A percentile compares a stretch with the other conserved stretches of the same genome.
phyloP scores from a whole-genome alignment of 2,888 invertebrate species.

The Agonopterix alstromeriana region DNA sequence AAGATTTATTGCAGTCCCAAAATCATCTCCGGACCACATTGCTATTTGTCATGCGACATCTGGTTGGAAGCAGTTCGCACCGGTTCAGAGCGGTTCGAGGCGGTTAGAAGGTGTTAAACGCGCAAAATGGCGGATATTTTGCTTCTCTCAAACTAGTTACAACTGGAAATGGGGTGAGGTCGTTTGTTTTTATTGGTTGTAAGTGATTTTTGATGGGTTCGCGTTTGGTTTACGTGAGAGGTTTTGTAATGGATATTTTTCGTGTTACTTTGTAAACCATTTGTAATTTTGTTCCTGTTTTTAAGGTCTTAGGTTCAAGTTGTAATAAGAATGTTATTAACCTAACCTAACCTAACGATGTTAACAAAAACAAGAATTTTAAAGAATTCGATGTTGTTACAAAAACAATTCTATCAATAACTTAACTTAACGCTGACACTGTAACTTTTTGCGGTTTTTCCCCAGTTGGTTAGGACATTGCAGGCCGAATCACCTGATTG shows the following conservation, averaged over 20 bases:
- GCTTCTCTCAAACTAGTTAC: constrained; percentile 23
- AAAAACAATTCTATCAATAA: too few relatives aligned
- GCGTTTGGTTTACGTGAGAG: constrained; percentile 16
- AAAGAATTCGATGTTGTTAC: too few relatives aligned
- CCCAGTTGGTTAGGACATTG: too few relatives aligned
- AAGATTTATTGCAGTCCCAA: constrained; percentile 38
- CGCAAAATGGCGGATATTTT: constrained; percentile 24
- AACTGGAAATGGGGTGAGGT: constrained; percentile 15
- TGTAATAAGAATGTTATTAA: too few relatives aligned
- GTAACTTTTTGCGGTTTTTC: too few relatives aligned
- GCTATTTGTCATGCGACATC: constrained; percentile 45
- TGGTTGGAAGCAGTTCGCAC: constrained; percentile 33
- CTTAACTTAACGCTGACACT: too few relatives aligned
- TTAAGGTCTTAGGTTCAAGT: too few relatives aligned
- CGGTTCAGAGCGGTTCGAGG: constrained; percentile 15
- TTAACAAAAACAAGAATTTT: too few relatives aligned
- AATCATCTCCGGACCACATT: constrained; percentile 51
- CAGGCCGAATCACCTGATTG: too few relatives aligned
- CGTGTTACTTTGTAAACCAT: too few relatives aligned
- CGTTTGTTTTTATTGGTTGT: constrained; percentile 38
- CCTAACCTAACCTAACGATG: too few relatives aligned
- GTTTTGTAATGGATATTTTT: constrained; percentile 5
- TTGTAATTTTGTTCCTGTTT: too few relatives aligned
- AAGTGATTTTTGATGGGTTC: constrained; percentile 34
- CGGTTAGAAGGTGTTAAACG: constrained; percentile 2